Percentiles rank a stretch among this genome's conserved stretches.
Conservation (phyloP, 2,797 vertebrate genomes). For the Mormyrops boulengeri region DNA sequence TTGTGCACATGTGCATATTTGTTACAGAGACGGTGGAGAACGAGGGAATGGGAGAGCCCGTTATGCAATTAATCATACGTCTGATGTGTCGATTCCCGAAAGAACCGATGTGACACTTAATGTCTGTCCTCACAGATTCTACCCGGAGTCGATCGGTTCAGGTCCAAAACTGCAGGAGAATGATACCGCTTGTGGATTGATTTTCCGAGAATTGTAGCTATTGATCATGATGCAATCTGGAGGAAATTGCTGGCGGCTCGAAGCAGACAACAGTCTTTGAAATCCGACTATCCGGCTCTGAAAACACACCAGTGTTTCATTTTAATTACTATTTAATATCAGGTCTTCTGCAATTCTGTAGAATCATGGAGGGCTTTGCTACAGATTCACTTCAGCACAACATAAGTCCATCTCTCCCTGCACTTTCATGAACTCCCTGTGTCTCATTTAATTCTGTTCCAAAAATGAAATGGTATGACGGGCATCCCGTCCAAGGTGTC, state of each 20-base stretch:
- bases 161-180: background rate
- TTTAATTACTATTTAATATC: constrained; percentile 11
- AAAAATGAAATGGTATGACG: background rate
- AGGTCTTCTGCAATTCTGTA: background rate
- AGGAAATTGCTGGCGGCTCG: constrained; percentile 3
- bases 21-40: background rate
- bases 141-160: background rate
- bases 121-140: background rate
- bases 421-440: background rate
- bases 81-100: background rate
- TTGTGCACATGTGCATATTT: background rate
- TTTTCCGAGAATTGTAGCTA: background rate
- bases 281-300: background rate
- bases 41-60: background rate
- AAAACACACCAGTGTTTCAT: background rate
- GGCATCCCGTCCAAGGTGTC: background rate
- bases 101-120: background rate
- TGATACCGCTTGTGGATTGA: background rate
- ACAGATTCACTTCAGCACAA: background rate
- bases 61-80: background rate
- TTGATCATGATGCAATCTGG: constrained; percentile 17
- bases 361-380: background rate
- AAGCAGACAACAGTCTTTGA: background rate
- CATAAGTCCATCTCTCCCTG: background rate
- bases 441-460: background rate